These are phyloP conservation scores for Diachrysia chrysitis DNA, from an alignment of 2,888 invertebrate genomes.

Conservation along the genomic window DNA sequence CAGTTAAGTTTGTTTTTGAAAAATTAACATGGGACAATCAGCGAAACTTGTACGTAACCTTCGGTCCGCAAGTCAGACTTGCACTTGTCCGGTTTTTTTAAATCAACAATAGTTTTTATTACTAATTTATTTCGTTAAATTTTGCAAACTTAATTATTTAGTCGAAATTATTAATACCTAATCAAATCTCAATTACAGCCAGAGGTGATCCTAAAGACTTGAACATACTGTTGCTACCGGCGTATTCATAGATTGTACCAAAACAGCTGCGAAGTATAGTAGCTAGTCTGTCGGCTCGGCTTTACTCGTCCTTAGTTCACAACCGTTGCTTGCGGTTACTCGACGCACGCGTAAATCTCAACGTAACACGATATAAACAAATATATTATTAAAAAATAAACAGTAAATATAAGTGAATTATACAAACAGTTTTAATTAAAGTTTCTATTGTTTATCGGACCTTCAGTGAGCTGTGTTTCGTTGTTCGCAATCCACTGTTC, in stretches of 20 bases:
- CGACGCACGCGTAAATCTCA: conserved; percentile 57
- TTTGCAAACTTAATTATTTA: neutral
- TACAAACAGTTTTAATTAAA: neutral
- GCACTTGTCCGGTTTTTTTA: too few relatives aligned
- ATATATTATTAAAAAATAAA: conserved; percentile 3
- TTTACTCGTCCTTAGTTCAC: conserved; percentile 36
- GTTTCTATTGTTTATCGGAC: conserved; percentile 12
- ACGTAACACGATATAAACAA: conserved; percentile 33
- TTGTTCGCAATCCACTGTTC: conserved; percentile 36
- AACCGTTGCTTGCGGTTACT: conserved; percentile 35
- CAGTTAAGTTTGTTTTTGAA: too few relatives aligned
- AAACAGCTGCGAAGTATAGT: conserved; percentile 27
- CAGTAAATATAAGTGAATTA: conserved; percentile 21
- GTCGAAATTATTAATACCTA: neutral
- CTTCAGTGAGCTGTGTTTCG: conserved; percentile 24
- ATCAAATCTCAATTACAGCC: neutral
- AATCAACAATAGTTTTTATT: too few relatives aligned
- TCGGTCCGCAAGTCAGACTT: too few relatives aligned
- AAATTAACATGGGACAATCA: too few relatives aligned
- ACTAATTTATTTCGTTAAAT: too few relatives aligned
- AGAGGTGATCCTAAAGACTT: neutral
- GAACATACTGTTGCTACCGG: conserved; percentile 13
- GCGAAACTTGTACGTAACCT: too few relatives aligned
- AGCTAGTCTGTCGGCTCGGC: conserved; percentile 13
- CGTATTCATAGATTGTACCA: conserved; percentile 28